A percentile compares a stretch with the other conserved stretches of the same genome.
Evolutionary conservation across 2,888 invertebrate species (phyloP).

Genomic region (Plutella xylostella): DNA sequence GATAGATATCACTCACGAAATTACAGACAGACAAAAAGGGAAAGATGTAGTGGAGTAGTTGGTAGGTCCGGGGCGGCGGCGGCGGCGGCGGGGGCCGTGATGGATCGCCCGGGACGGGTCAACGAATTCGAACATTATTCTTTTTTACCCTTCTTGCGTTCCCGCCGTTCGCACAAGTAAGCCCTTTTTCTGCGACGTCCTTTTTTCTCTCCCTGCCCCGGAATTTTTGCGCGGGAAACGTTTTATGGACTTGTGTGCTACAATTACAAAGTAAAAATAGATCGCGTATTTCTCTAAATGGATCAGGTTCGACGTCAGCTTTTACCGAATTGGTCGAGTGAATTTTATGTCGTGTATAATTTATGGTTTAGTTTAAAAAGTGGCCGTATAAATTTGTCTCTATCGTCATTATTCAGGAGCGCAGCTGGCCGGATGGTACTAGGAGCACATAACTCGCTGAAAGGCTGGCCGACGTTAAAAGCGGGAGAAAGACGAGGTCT

Average conservation of each 20-base stretch:
- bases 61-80: slow-evolving; percentile 31
- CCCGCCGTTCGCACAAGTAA: slow-evolving; percentile 60
- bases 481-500: slow-evolving; percentile 30
- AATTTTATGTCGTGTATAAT: neutral
- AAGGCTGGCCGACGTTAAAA: slow-evolving; percentile 40
- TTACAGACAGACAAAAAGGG: slow-evolving; percentile 33
- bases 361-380: neutral
- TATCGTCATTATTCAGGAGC: slow-evolving; percentile 8
- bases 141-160: slow-evolving; percentile 70
- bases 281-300: slow-evolving; percentile 39
- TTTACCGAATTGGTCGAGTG: neutral
- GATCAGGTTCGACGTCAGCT: slow-evolving; percentile 24
- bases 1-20: slow-evolving; percentile 4
- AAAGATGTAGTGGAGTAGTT: slow-evolving; percentile 41
- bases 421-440: slow-evolving; percentile 26
- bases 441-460: slow-evolving; percentile 34
- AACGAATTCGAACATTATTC: slow-evolving; percentile 72
- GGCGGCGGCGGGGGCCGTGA: slow-evolving; percentile 61
- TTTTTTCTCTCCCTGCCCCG: slow-evolving; percentile 48
- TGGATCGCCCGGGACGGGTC: slow-evolving; percentile 71
- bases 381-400: neutral
- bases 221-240: slow-evolving; percentile 55
- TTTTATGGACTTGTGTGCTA: slow-evolving; percentile 64
- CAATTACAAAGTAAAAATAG: slow-evolving; percentile 68
- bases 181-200: slow-evolving; percentile 67